phyloP scores from a whole-genome alignment of 2,113 vertebrate genomes.

The Emberiza fucata region DNA sequence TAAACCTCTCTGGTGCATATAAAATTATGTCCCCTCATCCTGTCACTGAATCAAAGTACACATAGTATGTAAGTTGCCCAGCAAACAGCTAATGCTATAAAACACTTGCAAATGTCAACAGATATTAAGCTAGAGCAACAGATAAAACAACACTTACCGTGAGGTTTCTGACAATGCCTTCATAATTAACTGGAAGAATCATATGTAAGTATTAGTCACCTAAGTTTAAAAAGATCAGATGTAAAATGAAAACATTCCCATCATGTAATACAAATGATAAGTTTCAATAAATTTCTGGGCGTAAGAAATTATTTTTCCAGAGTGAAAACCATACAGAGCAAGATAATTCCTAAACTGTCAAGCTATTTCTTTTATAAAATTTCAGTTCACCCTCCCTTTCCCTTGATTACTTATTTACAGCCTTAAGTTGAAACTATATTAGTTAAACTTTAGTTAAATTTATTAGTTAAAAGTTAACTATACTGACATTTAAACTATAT shows the following conservation, averaged over 20 bases:
- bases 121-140: not conserved
- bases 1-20: not conserved
- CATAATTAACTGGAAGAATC: constrained; percentile 87
- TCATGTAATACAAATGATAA: accelerated
- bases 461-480: not conserved
- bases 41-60: not conserved
- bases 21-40: not conserved
- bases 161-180: constrained; percentile 84
- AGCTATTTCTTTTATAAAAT: not conserved
- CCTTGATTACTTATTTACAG: not conserved
- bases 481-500: not conserved
- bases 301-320: not conserved
- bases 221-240: constrained; percentile 38
- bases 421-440: not conserved
- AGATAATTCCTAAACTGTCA: not conserved
- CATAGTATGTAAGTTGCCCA: not conserved
- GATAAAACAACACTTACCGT: constrained; percentile 81
- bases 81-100: not conserved
- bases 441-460: not conserved
- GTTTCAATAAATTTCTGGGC: not conserved
- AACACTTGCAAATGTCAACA: not conserved
- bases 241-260: constrained; percentile 17
- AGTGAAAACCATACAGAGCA: not conserved
- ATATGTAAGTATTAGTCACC: constrained; percentile 70
- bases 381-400: not conserved